These are phyloP conservation scores for Tortrix viridana DNA, from an alignment of 2,888 invertebrate genomes.

Conservation along the genomic window DNA sequence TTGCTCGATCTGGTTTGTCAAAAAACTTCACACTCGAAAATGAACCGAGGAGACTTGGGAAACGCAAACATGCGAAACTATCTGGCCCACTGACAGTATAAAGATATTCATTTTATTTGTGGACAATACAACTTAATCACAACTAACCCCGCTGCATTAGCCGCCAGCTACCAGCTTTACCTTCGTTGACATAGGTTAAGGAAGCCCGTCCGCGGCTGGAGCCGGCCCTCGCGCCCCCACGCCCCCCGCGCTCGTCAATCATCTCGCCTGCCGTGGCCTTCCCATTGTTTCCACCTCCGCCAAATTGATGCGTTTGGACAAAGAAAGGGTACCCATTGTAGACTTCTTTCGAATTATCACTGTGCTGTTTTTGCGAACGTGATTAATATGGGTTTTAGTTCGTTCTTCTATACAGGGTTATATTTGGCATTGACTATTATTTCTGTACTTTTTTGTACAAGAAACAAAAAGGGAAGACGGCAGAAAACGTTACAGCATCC, in stretches of 20 bases:
- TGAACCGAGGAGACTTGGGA: too few species aligned
- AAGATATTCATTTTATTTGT: too few species aligned
- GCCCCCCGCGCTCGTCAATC: constrained; percentile 62
- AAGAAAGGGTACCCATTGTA: constrained; percentile 60
- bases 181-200: constrained; percentile 29
- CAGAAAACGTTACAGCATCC: too few species aligned
- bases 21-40: too few species aligned
- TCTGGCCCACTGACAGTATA: too few species aligned
- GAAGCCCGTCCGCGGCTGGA: constrained; percentile 20
- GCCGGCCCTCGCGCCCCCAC: constrained; percentile 36
- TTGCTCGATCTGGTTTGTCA: too few species aligned
- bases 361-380: constrained; percentile 42
- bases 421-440: too few species aligned
- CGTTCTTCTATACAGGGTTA: not conserved
- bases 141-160: not conserved
- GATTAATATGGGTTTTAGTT: constrained; percentile 35
- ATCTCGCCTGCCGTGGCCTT: constrained; percentile 47
- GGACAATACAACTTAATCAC: too few species aligned
- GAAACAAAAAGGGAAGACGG: too few species aligned
- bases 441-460: too few species aligned
- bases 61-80: too few species aligned
- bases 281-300: constrained; percentile 56
- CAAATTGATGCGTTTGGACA: constrained; percentile 62
- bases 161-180: not conserved
- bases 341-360: constrained; percentile 49